Conservation (phyloP, 1,140 invertebrate species). For the Caenorhabditis elegans region DNA sequence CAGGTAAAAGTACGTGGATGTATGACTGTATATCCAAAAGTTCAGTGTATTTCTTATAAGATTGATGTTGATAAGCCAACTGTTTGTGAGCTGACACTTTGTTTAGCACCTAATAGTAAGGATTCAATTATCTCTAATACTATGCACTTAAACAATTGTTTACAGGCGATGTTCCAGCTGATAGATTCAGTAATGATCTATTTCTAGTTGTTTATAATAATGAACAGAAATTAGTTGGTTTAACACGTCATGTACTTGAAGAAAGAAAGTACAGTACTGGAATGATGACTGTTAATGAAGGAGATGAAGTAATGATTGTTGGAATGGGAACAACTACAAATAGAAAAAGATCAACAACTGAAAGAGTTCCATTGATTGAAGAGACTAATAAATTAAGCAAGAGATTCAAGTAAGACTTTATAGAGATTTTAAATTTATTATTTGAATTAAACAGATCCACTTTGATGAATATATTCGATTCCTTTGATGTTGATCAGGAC, state of each 20-base stretch:
- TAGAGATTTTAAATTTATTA: no score
- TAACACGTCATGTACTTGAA: neutral
- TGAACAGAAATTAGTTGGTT: neutral
- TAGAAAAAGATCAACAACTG: neutral
- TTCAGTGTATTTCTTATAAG: neutral
- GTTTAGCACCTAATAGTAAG: neutral
- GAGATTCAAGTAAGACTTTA: neutral
- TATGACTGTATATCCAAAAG: neutral
- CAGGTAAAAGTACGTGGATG: conserved; percentile 1
- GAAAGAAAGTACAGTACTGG: neutral
- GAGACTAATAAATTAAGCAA: conserved; percentile 11
- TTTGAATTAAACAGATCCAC: conserved; percentile 5
- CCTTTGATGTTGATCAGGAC: neutral
- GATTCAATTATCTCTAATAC: no score
- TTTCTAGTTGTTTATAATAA: neutral
- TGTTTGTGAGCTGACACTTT: neutral
- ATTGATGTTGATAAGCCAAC: neutral
- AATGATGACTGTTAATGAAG: neutral
- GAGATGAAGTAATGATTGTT: conserved; percentile 16
- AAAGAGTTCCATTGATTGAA: neutral
- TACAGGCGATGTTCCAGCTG: neutral
- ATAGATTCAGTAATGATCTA: neutral
- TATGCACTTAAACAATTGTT: no score
- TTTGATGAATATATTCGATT: conserved; percentile 13
- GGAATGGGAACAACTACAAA: conserved; percentile 13